Base-by-base conservation (phyloP, 1,140 invertebrate species). In the Drosophila miranda region DNA sequence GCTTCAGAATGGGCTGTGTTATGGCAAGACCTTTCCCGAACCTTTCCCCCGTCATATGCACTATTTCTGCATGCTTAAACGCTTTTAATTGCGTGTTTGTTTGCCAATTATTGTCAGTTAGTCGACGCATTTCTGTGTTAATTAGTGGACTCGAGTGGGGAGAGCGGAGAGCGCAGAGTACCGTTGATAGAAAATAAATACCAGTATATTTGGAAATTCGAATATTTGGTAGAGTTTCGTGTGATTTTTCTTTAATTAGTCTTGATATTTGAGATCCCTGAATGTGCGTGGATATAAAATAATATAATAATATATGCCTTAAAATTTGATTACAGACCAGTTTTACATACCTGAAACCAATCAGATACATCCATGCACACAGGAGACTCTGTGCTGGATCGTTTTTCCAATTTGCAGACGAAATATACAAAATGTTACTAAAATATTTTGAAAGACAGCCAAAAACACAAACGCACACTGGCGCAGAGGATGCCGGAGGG, bases 31-130 rank as follows among this genome's bases (percentile, higher is more conserved):
- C 81, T 86, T 70, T 81, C 48, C 67, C 72, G 59, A 69, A 68
- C 51, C 58, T 58, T 53, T 8, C 30, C 30, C 30, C 11, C 11
- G 1, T 13, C 11, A 56, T 73, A 84, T 76, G 60, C 82, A 74
- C 68, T 75, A 80, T 86, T 79, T 66, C 56, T 81, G 81, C 82
- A 86, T 86, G 87, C 86, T 86, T 86, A 87, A 81, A 77, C 81
- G 70, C 64, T 87, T 86, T 86, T 86, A 86, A 86, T 87, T 86
- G 82, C 78, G 54, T 87, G 81, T 81, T 77, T 84, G 82, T 80
- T 74, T 86, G 61, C 81, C 78, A 86, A 86, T 86, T 86, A 86
- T 80, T 86, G 82, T 81, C 81, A 70, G 80, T 84, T 84, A 77
- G 62, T 59, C 72, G 80, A 72, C 49, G 62, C 80, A 83, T 83